Percentiles rank a stretch among this genome's conserved stretches.
Evolutionary conservation across 2,113 vertebrate genomes (phyloP).

Genomic region (Otocyon megalotis): DNA sequence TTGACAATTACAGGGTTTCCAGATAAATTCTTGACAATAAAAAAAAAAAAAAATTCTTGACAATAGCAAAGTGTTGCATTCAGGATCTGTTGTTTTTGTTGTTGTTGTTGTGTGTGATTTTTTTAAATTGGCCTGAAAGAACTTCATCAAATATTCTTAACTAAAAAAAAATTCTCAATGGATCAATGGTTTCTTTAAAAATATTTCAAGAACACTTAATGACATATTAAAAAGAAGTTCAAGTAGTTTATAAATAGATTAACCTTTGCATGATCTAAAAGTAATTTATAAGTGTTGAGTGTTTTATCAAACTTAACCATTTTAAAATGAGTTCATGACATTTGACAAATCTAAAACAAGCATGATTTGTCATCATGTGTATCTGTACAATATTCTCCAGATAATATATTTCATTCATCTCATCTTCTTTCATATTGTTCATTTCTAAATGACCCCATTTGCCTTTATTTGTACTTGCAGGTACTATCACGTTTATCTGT

Average conservation of each 20-base stretch:
- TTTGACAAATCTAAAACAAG: not conserved
- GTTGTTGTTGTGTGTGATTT: not conserved
- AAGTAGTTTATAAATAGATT: not conserved
- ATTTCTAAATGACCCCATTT: conserved; percentile 40
- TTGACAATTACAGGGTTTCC: not conserved
- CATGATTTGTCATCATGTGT: not conserved
- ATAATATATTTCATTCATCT: not conserved
- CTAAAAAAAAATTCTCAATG: not conserved
- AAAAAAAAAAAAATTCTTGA: too few relatives aligned
- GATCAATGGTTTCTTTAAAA: not conserved
- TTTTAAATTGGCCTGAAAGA: not conserved
- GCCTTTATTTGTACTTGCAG: conserved; percentile 12
- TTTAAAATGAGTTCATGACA: conserved; percentile 18
- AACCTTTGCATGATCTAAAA: not conserved
- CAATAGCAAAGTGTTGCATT: not conserved
- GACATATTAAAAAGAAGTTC: not conserved
- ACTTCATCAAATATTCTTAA: not conserved
- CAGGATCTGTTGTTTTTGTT: not conserved
- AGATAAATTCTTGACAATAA: too few relatives aligned
- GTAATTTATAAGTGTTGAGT: not conserved
- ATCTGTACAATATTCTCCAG: not conserved
- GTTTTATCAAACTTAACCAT: not conserved
- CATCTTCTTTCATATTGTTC: conserved; percentile 23
- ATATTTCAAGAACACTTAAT: not conserved
- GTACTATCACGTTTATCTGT: conserved; percentile 63